Evolutionary conservation across 2,797 vertebrate genomes (phyloP), one percentile per base, ranked within the genome.

Genomic region (Gymnoscopelus braueri): DNA sequence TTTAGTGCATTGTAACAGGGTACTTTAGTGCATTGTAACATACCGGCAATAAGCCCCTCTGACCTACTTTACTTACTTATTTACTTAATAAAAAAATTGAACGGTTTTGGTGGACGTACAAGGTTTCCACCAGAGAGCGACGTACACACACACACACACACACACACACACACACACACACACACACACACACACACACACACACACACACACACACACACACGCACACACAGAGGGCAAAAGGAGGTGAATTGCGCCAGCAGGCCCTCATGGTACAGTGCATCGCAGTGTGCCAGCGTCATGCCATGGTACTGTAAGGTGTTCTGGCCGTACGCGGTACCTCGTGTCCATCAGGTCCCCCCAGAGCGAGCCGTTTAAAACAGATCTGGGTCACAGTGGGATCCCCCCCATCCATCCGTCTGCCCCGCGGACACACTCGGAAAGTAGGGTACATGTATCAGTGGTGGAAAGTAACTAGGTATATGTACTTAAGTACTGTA

Each of bases 361-460:
- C 82, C 72, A 62, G 77, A 86, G 86, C 14, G 67, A 85, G 72
- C 19, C 72, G 55, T 89, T 90, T 88, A 84, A 87, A 83, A 88
- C 87, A 87, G 88, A 91, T 88, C 87, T 89, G 77, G 89, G 90
- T 89, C 87, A 89, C 85, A 89, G 80, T 85, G 78, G 84, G 84
- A 82, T 83, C 82, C 82, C 82, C 82, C 60, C 64, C 35, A 8
- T 19, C 19, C 19, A 19, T 81, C 80, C 49, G 72, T 86, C 87
- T 77, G 3, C 77, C 76, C 77, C 35, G 80, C 32, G 77, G 73
- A 85, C 39, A 44, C 39, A 84, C 77, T 83, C 69, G 77, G 77
- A 77, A 75, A 39, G 35, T 35, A 5, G 4, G n/a, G n/a, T n/a
- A n/a, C 35, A 26, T 3, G 3, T 2, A 2, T 3, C 26, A 29